These are phyloP conservation scores for Sylvilagus bachmani DNA, from an alignment of 2,113 vertebrate genomes.

Conservation along the genomic window DNA sequence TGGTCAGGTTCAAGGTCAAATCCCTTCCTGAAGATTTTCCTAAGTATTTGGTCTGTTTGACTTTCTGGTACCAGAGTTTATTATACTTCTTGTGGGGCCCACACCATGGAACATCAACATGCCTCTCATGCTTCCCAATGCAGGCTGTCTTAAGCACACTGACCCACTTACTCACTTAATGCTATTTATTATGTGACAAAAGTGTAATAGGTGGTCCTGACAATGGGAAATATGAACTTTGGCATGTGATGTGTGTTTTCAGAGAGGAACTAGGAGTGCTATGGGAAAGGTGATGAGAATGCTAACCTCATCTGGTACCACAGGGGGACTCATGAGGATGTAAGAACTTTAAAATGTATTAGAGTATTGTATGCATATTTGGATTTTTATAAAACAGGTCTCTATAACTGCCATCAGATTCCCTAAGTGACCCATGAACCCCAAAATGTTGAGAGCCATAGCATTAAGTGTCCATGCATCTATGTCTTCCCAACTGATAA, in stretches of 20 bases:
- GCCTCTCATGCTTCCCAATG: rapidly evolving
- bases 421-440: neutral
- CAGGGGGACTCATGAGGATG: neutral
- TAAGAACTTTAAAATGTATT: neutral
- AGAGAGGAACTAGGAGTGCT: neutral
- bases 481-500: slow-evolving; percentile 14
- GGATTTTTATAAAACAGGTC: neutral
- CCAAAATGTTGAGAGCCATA: neutral
- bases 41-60: neutral
- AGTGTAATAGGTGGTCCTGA: neutral
- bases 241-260: neutral
- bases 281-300: neutral
- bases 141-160: neutral
- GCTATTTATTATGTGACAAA: neutral
- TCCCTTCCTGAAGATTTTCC: neutral
- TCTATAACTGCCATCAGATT: neutral
- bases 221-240: neutral
- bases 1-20: neutral
- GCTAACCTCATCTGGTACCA: neutral
- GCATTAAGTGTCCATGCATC: neutral
- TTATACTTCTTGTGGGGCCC: neutral
- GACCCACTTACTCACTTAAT: neutral
- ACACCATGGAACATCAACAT: rapidly evolving
- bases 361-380: neutral
- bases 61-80: neutral